Evolutionary conservation across 2,113 vertebrate genomes (phyloP), one percentile per base, ranked within the genome.

Genomic region (Gnathonemus longibarbis): DNA sequence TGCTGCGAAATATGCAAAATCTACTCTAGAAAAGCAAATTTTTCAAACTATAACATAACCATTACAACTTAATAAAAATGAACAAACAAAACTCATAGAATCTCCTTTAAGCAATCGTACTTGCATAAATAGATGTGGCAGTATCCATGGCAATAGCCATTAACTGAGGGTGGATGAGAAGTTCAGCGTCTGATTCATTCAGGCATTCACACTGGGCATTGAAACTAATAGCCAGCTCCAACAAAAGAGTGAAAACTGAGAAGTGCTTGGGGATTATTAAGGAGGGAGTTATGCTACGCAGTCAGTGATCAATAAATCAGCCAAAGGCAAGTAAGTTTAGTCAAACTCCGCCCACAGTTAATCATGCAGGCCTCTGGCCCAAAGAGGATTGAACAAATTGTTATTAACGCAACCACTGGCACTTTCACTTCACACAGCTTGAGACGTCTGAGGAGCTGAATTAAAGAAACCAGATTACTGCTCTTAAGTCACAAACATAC

Each of bases 131-230:
- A 87, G 89, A 88, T 88, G 87, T 56, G 88, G 87, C 46, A 53
- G 91, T 91, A 85, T 53, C 91, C 89, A 91, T 90, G 53, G 77
- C 77, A 90, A 91, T 70, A 39, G 53, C 56, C 70, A 35, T 88
- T 66, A 56, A 58, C 66, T 27, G 50, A 90, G 84, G 19, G 17
- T 19, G 19, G 35, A 62, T 21, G 42, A 86, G 53, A 70, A 83
- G 42, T 15, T 21, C 56, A n/a, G 21, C 5, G 35, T 17, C 35
- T 88, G 86, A 84, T 62, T 62, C 24, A 89, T 62, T 62, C 24
- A 89, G 80, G 45, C 80, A 17, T 53, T 89, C 77, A 58, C 52
- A 49, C 80, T 42, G 21, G 74, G 31, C 24, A 62, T n/a, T 84
- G 21, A 52, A 21, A 52, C 15, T 89, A 35, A 49, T 53, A 19